Percentiles rank a stretch among this genome's conserved stretches.
These are phyloP conservation scores for Myoxocephalus aenaeus DNA, from an alignment of 2,797 vertebrate species.

Conservation along the genomic window DNA sequence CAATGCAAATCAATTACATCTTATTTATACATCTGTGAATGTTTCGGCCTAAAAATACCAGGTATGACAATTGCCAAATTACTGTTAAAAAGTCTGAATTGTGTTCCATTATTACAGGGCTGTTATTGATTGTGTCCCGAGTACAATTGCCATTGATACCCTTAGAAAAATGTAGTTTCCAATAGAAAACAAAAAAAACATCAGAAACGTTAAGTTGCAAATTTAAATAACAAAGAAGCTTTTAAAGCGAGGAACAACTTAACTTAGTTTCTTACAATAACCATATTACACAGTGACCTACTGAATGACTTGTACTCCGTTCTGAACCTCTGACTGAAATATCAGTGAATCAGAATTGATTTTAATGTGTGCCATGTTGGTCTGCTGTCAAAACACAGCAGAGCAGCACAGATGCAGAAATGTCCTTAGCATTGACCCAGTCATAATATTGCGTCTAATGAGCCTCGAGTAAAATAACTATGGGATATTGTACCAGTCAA, in stretches of 20 bases:
- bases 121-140: background rate
- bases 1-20: background rate
- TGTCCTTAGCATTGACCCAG: background rate
- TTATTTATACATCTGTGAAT: background rate
- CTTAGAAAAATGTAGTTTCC: background rate
- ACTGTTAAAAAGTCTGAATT: background rate
- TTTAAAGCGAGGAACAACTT: slow-evolving; percentile 1
- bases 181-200: background rate
- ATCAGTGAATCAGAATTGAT: slow-evolving; percentile 26
- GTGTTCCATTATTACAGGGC: background rate
- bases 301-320: slow-evolving; percentile 21
- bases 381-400: slow-evolving; percentile 3
- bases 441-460: background rate
- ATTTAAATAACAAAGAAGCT: background rate
- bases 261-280: slow-evolving; percentile 8
- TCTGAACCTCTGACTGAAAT: slow-evolving; percentile 14
- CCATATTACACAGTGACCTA: background rate
- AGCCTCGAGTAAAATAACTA: slow-evolving; percentile 1
- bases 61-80: background rate
- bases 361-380: slow-evolving; percentile 20
- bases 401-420: slow-evolving; percentile 7
- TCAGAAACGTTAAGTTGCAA: too few species aligned
- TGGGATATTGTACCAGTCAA: slow-evolving; percentile 15
- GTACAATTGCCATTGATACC: background rate
- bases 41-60: background rate